These are phyloP conservation scores for Caenorhabditis panamensis DNA, from an alignment of 2,888 invertebrate species.

Conservation along the genomic window DNA sequence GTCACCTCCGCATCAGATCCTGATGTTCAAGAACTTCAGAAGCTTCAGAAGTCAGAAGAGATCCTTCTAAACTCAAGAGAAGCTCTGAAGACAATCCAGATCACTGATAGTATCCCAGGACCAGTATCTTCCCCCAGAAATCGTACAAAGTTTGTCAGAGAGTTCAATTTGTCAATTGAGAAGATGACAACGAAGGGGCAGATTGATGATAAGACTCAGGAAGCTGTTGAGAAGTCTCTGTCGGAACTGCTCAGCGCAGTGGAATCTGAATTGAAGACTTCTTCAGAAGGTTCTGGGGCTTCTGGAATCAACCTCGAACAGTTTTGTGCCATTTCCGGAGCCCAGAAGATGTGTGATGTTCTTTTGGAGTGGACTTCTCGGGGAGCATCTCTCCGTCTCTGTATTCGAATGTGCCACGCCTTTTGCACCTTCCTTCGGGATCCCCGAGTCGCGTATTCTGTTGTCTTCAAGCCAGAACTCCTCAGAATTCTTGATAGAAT, in stretches of 20 bases:
- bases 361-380: slow-evolving; percentile 44
- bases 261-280: slow-evolving; percentile 39
- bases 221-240: slow-evolving; percentile 27
- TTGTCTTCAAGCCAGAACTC: slow-evolving; percentile 45
- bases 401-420: slow-evolving; percentile 43
- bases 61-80: background rate
- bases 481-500: slow-evolving; percentile 33
- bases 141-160: slow-evolving; percentile 47
- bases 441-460: slow-evolving; percentile 28
- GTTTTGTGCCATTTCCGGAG: slow-evolving; percentile 41
- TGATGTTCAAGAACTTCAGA: too few species aligned
- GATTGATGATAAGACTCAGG: slow-evolving; percentile 29
- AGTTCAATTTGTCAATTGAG: slow-evolving; percentile 41
- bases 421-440: slow-evolving; percentile 45
- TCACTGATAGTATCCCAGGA: slow-evolving; percentile 30
- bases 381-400: slow-evolving; percentile 41
- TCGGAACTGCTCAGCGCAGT: slow-evolving; percentile 28
- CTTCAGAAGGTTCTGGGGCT: background rate
- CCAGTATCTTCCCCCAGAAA: slow-evolving; percentile 33
- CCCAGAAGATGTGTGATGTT: slow-evolving; percentile 18
- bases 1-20: background rate
- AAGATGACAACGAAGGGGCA: slow-evolving; percentile 12
- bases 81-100: slow-evolving; percentile 5
- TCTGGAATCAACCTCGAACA: slow-evolving; percentile 32
- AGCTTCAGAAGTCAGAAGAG: background rate